These are phyloP conservation scores for Rhodinocichla rosea DNA, from an alignment of 2,113 vertebrate genomes.

Conservation along the genomic window DNA sequence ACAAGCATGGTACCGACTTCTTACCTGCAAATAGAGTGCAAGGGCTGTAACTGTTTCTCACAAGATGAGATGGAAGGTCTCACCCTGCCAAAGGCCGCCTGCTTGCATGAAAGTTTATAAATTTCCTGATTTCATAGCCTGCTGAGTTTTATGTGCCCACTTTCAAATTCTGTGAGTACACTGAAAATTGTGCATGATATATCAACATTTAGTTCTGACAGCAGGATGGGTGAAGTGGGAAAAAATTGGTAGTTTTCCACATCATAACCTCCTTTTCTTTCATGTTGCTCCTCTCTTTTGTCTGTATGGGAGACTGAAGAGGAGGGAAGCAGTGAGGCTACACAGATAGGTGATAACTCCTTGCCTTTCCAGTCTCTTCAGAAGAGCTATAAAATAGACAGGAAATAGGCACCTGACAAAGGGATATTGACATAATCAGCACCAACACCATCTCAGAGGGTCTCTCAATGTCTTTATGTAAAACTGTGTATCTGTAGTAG, in stretches of 20 bases:
- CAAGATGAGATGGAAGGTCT: neutral
- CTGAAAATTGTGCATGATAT: neutral
- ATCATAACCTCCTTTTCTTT: neutral
- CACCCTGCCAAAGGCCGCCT: neutral
- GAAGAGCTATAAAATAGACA: neutral
- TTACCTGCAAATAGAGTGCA: neutral
- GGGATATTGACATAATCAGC: neutral
- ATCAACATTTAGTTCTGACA: neutral
- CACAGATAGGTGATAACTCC: neutral
- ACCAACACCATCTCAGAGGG: neutral
- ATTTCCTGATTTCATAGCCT: neutral
- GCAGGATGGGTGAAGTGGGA: neutral
- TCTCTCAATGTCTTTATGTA: neutral
- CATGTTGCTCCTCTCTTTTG: neutral
- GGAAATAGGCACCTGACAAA: neutral
- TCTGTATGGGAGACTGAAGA: neutral
- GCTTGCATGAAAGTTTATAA: neutral
- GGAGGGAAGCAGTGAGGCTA: neutral
- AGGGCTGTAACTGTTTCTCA: neutral
- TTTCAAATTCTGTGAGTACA: neutral
- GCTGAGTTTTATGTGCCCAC: neutral
- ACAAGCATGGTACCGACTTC: rapidly evolving
- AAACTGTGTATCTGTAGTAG: neutral
- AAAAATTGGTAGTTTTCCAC: neutral
- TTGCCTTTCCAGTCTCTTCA: neutral